Base-by-base conservation (phyloP, 2,797 vertebrate species). In the Mormyrus proboscirostris region DNA sequence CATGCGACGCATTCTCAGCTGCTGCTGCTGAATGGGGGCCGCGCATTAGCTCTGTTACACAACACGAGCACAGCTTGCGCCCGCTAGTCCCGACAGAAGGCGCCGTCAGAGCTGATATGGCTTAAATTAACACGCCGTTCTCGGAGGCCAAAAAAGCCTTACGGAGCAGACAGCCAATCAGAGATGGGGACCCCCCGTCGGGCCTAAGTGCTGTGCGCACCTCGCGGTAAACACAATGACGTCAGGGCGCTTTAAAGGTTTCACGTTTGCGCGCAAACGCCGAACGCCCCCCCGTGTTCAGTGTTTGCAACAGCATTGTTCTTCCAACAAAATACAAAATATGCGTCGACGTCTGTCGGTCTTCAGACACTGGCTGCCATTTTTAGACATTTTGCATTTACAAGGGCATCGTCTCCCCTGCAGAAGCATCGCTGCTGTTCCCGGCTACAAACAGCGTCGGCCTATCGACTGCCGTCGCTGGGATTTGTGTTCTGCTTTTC, bases 61-160 rank as follows among this genome's bases (percentile, higher is more conserved):
- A 86, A 86, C 84, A 73, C 47, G 33, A 86, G 83, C 82, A 53
- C 83, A 89, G 44, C 83, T 47, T 89, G 57, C 14, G 25, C 33
- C 62, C 47, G 14, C 22, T 12, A 65, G 22, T 65, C 22, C 44
- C 22, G 16, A 86, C 82, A 89, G 29, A 69, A 85, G 57, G 14
- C 38, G 10, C 57, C 47, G 47, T 53, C 55, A 50, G 69, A 57
- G 33, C 69, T 89, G 88, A 53, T 49, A 38, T 16, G 38, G 79
- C 22, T 73, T 33, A 69, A 86, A 51, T 89, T 38, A 16, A 62
- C 16, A 41, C 33, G 8, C 16, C 62, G 47, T 86, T 69, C 9
- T 69, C 7, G 3, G 10, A 55, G 62, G 57, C 88, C 55, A 86
- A 49, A n/a, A 16, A n/a, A 87, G 22, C 47, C 33, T 62, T 65